Conservation (phyloP, 2,797 vertebrate genomes). For the Tiaroga cobitis region DNA sequence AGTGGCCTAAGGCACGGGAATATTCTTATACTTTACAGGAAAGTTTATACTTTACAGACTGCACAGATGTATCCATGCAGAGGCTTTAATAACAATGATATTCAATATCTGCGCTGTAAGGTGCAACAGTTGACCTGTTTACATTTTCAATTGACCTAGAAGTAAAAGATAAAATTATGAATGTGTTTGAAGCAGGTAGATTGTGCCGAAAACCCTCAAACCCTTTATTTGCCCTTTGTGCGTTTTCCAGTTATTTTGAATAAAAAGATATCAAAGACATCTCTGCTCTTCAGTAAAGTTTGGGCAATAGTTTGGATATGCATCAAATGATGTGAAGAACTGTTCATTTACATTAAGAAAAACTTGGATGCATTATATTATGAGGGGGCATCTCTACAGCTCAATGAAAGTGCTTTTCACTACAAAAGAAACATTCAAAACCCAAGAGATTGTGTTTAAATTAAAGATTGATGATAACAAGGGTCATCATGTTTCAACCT, state of each 20-base stretch:
- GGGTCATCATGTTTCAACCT: conserved; percentile 34
- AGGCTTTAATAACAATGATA: conserved; percentile 64
- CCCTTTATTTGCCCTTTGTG: conserved; percentile 74
- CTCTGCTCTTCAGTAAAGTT: conserved; percentile 43
- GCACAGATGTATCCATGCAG: conserved; percentile 70
- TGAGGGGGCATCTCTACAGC: conserved; percentile 34
- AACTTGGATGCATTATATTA: not conserved
- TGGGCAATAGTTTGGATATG: conserved; percentile 7
- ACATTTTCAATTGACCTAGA: conserved; percentile 55
- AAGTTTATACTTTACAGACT: conserved; percentile 75
- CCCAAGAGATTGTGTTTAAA: conserved; percentile 47
- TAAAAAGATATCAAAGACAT: conserved; percentile 54
- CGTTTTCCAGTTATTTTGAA: conserved; percentile 64
- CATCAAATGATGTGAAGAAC: conserved; percentile 11
- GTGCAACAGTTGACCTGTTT: conserved; percentile 71
- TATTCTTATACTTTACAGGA: conserved; percentile 77
- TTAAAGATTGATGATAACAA: conserved; percentile 40
- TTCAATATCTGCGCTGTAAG: conserved; percentile 69
- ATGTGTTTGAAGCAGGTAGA: conserved; percentile 61
- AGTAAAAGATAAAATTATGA: conserved; percentile 65
- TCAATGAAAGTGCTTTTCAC: conserved; percentile 46
- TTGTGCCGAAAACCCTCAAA: conserved; percentile 56
- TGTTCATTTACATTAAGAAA: conserved; percentile 25
- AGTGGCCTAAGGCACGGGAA: conserved; percentile 84
- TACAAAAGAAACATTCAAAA: conserved; percentile 35